Evolutionary conservation across 2,888 invertebrate species (phyloP).

Genomic region (Polyommatus iphigenia): DNA sequence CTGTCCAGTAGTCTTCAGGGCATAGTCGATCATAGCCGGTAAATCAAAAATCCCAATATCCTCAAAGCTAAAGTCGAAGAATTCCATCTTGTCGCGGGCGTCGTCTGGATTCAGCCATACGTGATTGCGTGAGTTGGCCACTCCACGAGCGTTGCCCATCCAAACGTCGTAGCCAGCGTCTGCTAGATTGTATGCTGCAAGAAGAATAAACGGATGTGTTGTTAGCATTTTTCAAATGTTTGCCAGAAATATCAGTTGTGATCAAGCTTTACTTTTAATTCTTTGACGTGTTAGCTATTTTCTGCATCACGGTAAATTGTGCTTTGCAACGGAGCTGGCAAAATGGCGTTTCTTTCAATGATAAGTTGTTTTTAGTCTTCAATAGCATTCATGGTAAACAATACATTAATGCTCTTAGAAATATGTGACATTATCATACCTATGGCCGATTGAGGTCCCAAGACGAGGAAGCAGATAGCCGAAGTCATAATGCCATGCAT

Average conservation of each 20-base stretch:
- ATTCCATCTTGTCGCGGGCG: constrained; percentile 45
- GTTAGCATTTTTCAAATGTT: too few relatives aligned
- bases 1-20: constrained; percentile 50
- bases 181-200: constrained; percentile 82
- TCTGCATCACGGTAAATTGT: not conserved
- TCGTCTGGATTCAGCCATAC: constrained; percentile 53
- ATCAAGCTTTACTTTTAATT: too few relatives aligned
- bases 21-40: constrained; percentile 62
- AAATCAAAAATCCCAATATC: constrained; percentile 62
- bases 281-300: not conserved
- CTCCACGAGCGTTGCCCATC: constrained; percentile 91
- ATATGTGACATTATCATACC: constrained; percentile 39
- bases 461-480: constrained; percentile 40
- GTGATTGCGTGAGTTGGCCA: constrained; percentile 84
- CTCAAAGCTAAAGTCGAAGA: constrained; percentile 65
- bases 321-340: not conserved
- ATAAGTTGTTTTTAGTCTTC: too few relatives aligned
- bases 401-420: not conserved
- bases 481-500: constrained; percentile 47
- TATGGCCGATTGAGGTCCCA: constrained; percentile 43
- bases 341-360: too few relatives aligned
- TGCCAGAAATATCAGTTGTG: too few relatives aligned
- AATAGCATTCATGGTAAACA: too few relatives aligned
- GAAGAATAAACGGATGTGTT: not conserved
- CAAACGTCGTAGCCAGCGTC: constrained; percentile 87